phyloP scores from a whole-genome alignment of 1,140 invertebrate genomes.

The Venustaconcha ellipsiformis region DNA sequence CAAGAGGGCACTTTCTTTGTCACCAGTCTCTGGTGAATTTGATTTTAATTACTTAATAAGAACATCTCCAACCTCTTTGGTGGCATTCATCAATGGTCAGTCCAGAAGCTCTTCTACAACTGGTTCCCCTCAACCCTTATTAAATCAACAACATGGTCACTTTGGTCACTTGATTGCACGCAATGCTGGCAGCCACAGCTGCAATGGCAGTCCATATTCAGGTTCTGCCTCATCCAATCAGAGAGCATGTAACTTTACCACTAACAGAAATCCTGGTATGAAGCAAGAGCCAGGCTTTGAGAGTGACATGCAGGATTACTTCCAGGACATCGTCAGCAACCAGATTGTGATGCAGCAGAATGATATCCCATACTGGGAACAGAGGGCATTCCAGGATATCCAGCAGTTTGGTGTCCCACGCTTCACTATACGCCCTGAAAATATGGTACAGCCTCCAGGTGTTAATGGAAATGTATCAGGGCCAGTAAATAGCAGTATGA shows the following conservation, averaged over 20 bases:
- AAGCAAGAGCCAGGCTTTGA: conserved; percentile 48
- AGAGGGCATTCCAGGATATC: conserved; percentile 44
- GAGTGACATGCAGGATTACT: conserved; percentile 51
- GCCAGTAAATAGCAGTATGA: conserved; percentile 19
- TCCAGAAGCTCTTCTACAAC: conserved; percentile 74
- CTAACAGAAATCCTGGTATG: conserved; percentile 42
- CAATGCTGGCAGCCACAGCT: conserved; percentile 47
- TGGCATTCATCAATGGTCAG: conserved; percentile 90
- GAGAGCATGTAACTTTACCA: conserved; percentile 33
- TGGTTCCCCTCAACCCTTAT: conserved; percentile 46
- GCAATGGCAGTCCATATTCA: conserved; percentile 44
- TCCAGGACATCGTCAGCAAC: conserved; percentile 59
- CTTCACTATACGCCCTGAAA: conserved; percentile 30
- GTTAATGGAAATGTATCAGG: conserved; percentile 15
- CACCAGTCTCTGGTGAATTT: conserved; percentile 93
- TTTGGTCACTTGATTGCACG: conserved; percentile 93
- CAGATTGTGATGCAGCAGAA: conserved; percentile 57
- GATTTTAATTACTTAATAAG: conserved; percentile 91
- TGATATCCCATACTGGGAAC: conserved; percentile 59
- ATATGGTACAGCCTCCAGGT: conserved; percentile 26
- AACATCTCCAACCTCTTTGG: conserved; percentile 92
- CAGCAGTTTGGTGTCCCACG: conserved; percentile 33
- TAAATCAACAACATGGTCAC: conserved; percentile 72
- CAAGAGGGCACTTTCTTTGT: conserved; percentile 92
- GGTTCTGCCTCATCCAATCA: conserved; percentile 47